phyloP scores from a whole-genome alignment of 2,797 vertebrate genomes.

The Acridotheres tristis region DNA sequence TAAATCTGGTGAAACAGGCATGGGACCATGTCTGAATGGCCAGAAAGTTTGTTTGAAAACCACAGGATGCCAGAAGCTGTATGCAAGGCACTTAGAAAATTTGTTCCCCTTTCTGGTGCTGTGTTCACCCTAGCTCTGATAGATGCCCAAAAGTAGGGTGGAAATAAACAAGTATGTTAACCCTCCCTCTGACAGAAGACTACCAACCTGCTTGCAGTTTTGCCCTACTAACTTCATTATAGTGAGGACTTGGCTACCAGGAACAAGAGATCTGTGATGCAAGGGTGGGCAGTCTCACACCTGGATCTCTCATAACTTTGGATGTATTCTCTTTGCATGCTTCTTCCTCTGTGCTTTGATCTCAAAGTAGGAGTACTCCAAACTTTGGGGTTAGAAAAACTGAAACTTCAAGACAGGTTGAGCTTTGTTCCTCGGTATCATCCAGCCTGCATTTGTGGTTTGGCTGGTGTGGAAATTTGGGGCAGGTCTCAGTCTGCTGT shows the following conservation, averaged over 20 bases:
- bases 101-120: not conserved
- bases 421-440: not conserved
- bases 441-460: not conserved
- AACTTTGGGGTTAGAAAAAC: not conserved
- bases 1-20: not conserved
- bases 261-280: not conserved
- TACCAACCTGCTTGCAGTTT: not conserved
- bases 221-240: not conserved
- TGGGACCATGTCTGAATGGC: not conserved
- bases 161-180: not conserved
- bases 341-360: not conserved
- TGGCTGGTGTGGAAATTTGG: not conserved
- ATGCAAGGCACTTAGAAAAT: not conserved
- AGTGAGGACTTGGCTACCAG: not conserved
- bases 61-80: not conserved
- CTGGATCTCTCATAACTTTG: not conserved
- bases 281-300: not conserved
- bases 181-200: not conserved
- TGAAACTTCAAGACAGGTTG: not conserved
- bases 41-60: not conserved
- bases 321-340: not conserved
- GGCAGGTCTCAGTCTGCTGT: not conserved
- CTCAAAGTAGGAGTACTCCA: not conserved
- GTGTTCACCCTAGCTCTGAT: not conserved
- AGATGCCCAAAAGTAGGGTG: not conserved